Evolutionary conservation across 2,888 invertebrate genomes (phyloP), one percentile per base, ranked within the genome.

Genomic region (Crioceris asparagi): DNA sequence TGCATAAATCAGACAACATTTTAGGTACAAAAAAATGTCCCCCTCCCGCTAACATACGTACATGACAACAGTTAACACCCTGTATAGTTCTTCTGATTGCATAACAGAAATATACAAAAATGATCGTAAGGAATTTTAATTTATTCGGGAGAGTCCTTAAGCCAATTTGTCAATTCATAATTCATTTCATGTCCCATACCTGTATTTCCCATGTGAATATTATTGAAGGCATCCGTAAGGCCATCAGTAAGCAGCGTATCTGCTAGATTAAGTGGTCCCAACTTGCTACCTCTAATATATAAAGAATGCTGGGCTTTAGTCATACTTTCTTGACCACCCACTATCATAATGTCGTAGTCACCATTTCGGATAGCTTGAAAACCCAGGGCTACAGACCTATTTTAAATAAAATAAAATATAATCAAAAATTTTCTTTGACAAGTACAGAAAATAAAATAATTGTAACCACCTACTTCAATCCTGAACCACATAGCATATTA

Each of bases 271-370:
- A 66, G 64, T 47, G 76, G 61, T 3, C 86, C 86, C 64, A 83
- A 67, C 67, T 79, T 83, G 3, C 71, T 54, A 8, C 79, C 79
- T 31, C 87, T 68, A 43, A 84, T 51, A 48, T 74, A 64, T 18
- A 74, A 64, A 3, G 70, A 68, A 59, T 87, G 87, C 2, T 79
- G 80, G 3, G 84, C 74, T 61, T 71, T 68, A 36, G 80, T 81
- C 88, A 88, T 88, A 50, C 67, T 80, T 62, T 88, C 88, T 65
- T 85, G 85, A 0, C 88, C 88, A 18, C 85, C 86, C 50, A 80
- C 79, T 14, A 88, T 70, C 3, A 84, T 74, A 43, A 85, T 66
- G 16, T 67, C 60, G 2, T 75, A 67, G 52, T 84, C 83, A 4
- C 78, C 80, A 33, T 66, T 59, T 44, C 70, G 70, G 39, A 87